Evolutionary conservation across 1,140 invertebrate genomes (phyloP).

Genomic region (Trichonephila clavata): DNA sequence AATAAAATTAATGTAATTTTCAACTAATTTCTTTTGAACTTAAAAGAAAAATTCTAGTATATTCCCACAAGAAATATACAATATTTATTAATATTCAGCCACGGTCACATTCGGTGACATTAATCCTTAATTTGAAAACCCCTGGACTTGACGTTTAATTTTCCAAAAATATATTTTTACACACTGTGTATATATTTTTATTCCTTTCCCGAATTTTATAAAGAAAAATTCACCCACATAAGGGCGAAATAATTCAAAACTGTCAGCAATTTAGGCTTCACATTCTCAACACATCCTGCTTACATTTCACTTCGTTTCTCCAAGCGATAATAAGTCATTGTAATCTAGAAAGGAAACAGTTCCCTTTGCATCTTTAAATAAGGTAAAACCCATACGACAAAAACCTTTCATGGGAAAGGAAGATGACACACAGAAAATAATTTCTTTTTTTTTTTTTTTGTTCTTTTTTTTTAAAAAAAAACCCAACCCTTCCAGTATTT

Average conservation of each 20-base stretch:
- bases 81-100: no score
- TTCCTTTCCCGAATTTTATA: no score
- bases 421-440: neutral
- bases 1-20: no score
- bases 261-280: conserved; percentile 2
- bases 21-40: no score
- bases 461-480: neutral
- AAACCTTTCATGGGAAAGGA: neutral
- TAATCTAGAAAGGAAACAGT: conserved; percentile 35
- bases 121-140: no score
- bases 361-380: neutral
- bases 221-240: neutral
- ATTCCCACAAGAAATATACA: no score
- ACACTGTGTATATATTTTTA: no score
- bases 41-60: no score
- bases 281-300: conserved; percentile 16
- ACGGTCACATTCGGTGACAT: no score
- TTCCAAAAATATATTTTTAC: no score
- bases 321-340: conserved; percentile 4
- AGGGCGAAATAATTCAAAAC: neutral
- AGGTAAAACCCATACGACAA: conserved; percentile 9
- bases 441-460: no score
- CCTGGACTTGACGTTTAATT: no score
- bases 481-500: conserved; percentile 19
- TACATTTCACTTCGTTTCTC: neutral